These are phyloP conservation scores for Eriosoma lanigerum DNA, from an alignment of 1,140 invertebrate species.

Conservation along the genomic window DNA sequence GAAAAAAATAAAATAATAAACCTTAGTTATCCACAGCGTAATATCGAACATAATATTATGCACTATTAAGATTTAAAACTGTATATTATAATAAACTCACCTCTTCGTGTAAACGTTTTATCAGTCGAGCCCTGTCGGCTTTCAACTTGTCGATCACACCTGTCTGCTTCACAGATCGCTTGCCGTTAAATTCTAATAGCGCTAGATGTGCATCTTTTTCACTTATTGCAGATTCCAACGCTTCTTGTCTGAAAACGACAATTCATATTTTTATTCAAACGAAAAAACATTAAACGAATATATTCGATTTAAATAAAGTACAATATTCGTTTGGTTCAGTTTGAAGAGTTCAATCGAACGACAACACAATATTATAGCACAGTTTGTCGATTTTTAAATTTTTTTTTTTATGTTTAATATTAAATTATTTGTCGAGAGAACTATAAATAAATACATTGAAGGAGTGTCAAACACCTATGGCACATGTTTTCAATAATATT, in stretches of 20 bases:
- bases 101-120: conserved; percentile 70
- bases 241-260: conserved; percentile 70
- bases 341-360: too few species aligned
- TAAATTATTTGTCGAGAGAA: too few species aligned
- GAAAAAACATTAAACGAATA: not conserved
- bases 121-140: conserved; percentile 65
- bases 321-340: too few species aligned
- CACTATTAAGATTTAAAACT: not conserved
- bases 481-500: too few species aligned
- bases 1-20: not conserved
- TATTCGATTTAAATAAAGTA: not conserved
- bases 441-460: too few species aligned
- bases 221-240: conserved; percentile 76
- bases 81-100: conserved; percentile 58
- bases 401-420: too few species aligned
- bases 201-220: conserved; percentile 86
- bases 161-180: conserved; percentile 66
- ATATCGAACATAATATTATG: not conserved
- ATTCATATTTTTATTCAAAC: not conserved
- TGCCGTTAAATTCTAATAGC: conserved; percentile 75
- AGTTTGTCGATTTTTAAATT: too few species aligned
- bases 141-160: conserved; percentile 67
- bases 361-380: too few species aligned
- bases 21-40: not conserved
- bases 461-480: too few species aligned